Evolutionary conservation across 2,888 invertebrate genomes (phyloP), one percentile per base, ranked within the genome.

Genomic region (Synanthedon vespiformis): DNA sequence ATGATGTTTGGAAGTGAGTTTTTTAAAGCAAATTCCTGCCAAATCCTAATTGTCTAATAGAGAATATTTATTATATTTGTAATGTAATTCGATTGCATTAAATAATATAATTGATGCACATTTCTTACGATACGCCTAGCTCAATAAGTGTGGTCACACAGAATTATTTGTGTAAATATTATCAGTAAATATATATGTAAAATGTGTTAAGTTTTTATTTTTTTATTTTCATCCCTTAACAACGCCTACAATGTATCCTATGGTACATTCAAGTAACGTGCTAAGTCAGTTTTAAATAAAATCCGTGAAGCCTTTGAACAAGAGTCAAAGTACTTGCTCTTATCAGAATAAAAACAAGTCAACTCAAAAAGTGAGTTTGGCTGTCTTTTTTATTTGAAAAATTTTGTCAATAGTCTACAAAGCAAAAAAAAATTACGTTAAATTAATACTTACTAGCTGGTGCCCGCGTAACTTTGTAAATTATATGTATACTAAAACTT

Each of bases 101-200:
- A 69, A 70, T 69, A 74, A 60, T 62, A 68, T 62, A 68, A 69
- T 80, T 78, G 70, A 79, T 84, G 87, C 86, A 86, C 87, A 80
- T 82, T 85, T 86, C 84, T 79, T 82, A 83, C 77, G 72, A 77
- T 80, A 83, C 68, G 80, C 77, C 77, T 87, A 87, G 85, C 83
- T 85, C 83, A 83, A 80, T 86, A 86, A 85, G 83, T 86, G 83
- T 84, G 81, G 83, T 84, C 85, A 87, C 85, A 80, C 50, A 72
- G 79, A 81, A 77, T 72, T 73, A 80, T 79, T 34, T 81, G 74
- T 87, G 87, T 87, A 87, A 84, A 87, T 87, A 87, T 83, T 80
- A 73, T 83, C 82, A 78, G 79, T 86, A 10, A 83, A 86, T 82
- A 84, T 86, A 86, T 78, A 85, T 85, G 84, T 85, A 83, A 86